Percentiles rank a stretch among this genome's conserved stretches.
These are phyloP conservation scores for Isotomurus palustris DNA, from an alignment of 2,888 invertebrate species.

Conservation along the genomic window DNA sequence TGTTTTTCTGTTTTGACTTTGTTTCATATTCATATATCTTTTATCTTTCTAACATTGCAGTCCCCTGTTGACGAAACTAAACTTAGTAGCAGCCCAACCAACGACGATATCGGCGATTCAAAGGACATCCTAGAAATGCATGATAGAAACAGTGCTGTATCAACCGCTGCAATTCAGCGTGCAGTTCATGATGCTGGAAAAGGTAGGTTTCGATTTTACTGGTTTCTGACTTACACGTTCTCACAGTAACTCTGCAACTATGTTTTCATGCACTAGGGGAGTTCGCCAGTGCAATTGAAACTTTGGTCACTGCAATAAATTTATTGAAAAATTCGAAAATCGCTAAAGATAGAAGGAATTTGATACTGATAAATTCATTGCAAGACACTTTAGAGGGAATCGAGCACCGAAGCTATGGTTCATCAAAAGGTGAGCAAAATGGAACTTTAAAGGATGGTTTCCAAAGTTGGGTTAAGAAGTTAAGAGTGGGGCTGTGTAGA, in stretches of 20 bases:
- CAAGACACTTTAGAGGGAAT: slow-evolving; percentile 96
- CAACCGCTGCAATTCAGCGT: slow-evolving; percentile 90
- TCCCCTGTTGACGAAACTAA: too few species aligned
- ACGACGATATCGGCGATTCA: slow-evolving; percentile 78
- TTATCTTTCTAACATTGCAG: too few species aligned
- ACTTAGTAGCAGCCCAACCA: too few species aligned
- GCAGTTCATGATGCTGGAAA: slow-evolving; percentile 93
- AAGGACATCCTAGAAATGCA: slow-evolving; percentile 66
- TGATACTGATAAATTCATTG: slow-evolving; percentile 90
- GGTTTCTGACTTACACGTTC: too few species aligned
- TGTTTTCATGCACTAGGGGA: slow-evolving; percentile 63
- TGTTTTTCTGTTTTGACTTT: too few species aligned
- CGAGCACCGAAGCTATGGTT: slow-evolving; percentile 92
- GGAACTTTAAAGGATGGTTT: too few species aligned
- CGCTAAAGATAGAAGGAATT: slow-evolving; percentile 92
- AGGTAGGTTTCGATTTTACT: slow-evolving; percentile 58
- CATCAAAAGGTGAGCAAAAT: too few species aligned
- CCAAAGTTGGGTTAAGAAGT: too few species aligned
- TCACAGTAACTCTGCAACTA: too few species aligned
- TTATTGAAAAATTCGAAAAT: slow-evolving; percentile 96
- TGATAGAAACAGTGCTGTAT: slow-evolving; percentile 92
- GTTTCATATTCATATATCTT: too few species aligned
- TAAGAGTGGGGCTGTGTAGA: too few species aligned
- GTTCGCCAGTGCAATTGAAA: slow-evolving; percentile 96
- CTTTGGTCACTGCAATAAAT: slow-evolving; percentile 94